These are phyloP conservation scores for Tetramorium bicarinatum DNA, from an alignment of 2,888 invertebrate species.

Conservation along the genomic window DNA sequence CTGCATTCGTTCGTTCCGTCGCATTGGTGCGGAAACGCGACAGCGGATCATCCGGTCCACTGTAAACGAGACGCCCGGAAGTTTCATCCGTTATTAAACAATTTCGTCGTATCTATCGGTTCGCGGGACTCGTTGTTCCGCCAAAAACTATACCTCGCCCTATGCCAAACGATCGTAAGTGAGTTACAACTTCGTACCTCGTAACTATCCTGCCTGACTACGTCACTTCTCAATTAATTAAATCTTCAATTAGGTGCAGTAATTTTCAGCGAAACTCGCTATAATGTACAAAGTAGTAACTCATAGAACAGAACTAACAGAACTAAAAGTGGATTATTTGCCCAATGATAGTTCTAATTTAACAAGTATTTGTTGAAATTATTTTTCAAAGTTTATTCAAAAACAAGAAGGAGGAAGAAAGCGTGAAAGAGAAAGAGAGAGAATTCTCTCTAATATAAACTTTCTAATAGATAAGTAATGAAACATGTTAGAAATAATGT, in stretches of 20 bases:
- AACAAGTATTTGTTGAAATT: neutral
- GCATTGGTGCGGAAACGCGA: slow-evolving; percentile 69
- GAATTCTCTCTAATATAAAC: neutral
- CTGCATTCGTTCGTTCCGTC: slow-evolving; percentile 63
- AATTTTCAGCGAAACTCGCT: slow-evolving; percentile 18
- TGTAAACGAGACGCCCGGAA: slow-evolving; percentile 69
- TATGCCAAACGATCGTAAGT: slow-evolving; percentile 8
- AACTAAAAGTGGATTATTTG: neutral
- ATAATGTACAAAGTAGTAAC: neutral
- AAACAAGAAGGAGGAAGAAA: neutral
- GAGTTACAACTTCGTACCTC: slow-evolving; percentile 18
- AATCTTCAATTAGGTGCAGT: slow-evolving; percentile 24
- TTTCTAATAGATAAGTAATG: neutral
- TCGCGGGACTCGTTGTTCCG: slow-evolving; percentile 49
- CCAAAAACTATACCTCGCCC: slow-evolving; percentile 12
- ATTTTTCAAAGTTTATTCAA: neutral
- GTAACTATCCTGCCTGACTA: slow-evolving; percentile 2
- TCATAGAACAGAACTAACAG: neutral
- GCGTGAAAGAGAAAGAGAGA: neutral
- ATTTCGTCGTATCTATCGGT: slow-evolving; percentile 64
- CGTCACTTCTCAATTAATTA: slow-evolving; percentile 33
- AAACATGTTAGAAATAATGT: neutral
- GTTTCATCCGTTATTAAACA: slow-evolving; percentile 77
- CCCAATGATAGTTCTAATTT: neutral
- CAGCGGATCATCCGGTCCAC: slow-evolving; percentile 75